These are phyloP conservation scores for Synanthedon myopaeformis DNA, from an alignment of 2,888 invertebrate genomes.

Conservation along the genomic window DNA sequence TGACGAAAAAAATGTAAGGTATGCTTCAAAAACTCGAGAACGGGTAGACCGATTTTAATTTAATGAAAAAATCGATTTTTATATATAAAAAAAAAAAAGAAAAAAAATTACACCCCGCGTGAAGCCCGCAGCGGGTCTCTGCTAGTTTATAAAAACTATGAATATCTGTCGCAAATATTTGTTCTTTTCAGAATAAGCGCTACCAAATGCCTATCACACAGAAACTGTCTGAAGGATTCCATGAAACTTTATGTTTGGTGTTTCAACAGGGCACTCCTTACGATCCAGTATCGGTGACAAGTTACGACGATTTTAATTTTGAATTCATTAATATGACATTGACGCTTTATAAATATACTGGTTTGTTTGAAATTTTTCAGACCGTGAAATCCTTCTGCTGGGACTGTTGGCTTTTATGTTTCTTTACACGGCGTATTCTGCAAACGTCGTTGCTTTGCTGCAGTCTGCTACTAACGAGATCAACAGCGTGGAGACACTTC, in stretches of 20 bases:
- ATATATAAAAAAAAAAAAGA: too few relatives aligned
- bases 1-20: too few relatives aligned
- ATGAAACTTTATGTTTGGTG: constrained; percentile 9
- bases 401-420: constrained; percentile 75
- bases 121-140: too few relatives aligned
- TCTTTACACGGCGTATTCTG: constrained; percentile 80
- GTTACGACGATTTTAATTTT: constrained; percentile 2
- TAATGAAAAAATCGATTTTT: too few relatives aligned
- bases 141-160: too few relatives aligned
- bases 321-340: too few relatives aligned
- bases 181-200: constrained; percentile 2
- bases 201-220: constrained; percentile 1
- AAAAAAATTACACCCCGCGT: too few relatives aligned
- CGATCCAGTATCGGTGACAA: constrained; percentile 6
- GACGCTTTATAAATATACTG: too few relatives aligned
- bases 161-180: neutral
- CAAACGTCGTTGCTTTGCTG: constrained; percentile 80
- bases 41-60: too few relatives aligned
- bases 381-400: constrained; percentile 73
- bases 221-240: constrained; percentile 5
- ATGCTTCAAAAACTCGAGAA: too few relatives aligned
- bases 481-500: constrained; percentile 72
- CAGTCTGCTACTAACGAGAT: constrained; percentile 80
- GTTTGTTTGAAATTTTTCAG: constrained; percentile 18
- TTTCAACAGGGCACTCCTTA: constrained; percentile 11